Conservation (phyloP, 2,888 invertebrate species). For the Thymelicus lineola region DNA sequence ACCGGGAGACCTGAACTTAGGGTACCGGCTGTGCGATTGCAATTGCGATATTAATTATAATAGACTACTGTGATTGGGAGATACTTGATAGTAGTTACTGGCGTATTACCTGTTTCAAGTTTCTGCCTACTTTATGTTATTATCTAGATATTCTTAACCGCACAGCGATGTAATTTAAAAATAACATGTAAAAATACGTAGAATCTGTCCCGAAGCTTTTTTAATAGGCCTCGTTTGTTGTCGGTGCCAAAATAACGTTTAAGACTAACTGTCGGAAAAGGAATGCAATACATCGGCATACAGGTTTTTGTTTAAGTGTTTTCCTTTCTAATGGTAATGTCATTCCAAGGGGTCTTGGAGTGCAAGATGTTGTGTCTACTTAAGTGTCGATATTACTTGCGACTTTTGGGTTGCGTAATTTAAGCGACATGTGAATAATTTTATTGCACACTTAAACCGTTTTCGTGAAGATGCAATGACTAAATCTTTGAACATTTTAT, state of each 20-base stretch:
- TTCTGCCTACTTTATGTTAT: conserved; percentile 7
- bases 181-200: conserved; percentile 32
- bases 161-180: conserved; percentile 50
- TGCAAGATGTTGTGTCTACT: conserved; percentile 43
- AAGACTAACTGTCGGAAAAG: conserved; percentile 41
- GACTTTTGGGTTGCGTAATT: conserved; percentile 24
- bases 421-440: conserved; percentile 2
- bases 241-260: conserved; percentile 41
- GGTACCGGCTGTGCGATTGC: conserved; percentile 69
- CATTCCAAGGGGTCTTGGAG: conserved; percentile 49
- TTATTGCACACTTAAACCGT: not conserved
- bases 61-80: conserved; percentile 21
- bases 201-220: conserved; percentile 25
- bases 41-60: conserved; percentile 64
- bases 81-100: conserved; percentile 14
- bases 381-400: conserved; percentile 12
- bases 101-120: conserved; percentile 16
- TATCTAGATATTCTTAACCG: conserved; percentile 36
- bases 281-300: conserved; percentile 43
- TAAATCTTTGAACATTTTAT: not conserved
- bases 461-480: not conserved
- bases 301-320: conserved; percentile 51
- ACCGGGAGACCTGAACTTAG: conserved; percentile 17
- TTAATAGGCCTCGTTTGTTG: conserved; percentile 42
- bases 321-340: conserved; percentile 73